Base-by-base conservation (phyloP, 2,113 vertebrate species). In the Coptodon rendalli region DNA sequence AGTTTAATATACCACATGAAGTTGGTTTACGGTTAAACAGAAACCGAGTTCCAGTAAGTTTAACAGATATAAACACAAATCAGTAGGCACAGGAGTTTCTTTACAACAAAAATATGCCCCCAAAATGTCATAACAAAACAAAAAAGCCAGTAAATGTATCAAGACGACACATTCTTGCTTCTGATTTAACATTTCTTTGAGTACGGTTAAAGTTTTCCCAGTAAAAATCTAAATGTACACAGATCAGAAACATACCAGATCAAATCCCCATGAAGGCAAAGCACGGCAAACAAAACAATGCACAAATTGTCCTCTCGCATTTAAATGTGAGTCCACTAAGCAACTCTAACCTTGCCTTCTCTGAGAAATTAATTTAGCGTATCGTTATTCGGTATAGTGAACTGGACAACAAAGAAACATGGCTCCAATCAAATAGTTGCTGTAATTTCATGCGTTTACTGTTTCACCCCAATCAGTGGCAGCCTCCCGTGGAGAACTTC, bases 401-500 rank as follows among this genome's bases (percentile, higher is more conserved):
- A 24, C 40, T 50, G 79, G 83, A 86, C 61, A 80, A 63, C 38
- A 54, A 84, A 83, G 81, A 87, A 59, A 19, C 63, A 68, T 34
- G 5, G 14, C 68, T 82, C 48, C 48, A 89, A 91, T 93, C 89
- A 90, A 88, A 89, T 59, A 36, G 73, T 57, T 82, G 81, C 17
- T 88, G 71, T 84, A 84, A 86, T 85, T 88, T 90, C 14, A 91
- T 89, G 81, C 86, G 73, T 94, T 90, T 86, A 92, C 57, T 89
- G 86, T 73, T 91, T 88, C 88, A 89, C 92, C 93, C 87, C 91
- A 94, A 93, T 96, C 87, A 91, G 86, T 76, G 5, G 86, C 81
- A 91, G 78, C 90, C 92, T 92, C 92, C 94, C 84, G 71, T 68
- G 82, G 93, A 91, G 93, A 93, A 89, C 90, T 87, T 91, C 92